Conservation (phyloP, 2,888 invertebrate species). For the Acronicta aceris region DNA sequence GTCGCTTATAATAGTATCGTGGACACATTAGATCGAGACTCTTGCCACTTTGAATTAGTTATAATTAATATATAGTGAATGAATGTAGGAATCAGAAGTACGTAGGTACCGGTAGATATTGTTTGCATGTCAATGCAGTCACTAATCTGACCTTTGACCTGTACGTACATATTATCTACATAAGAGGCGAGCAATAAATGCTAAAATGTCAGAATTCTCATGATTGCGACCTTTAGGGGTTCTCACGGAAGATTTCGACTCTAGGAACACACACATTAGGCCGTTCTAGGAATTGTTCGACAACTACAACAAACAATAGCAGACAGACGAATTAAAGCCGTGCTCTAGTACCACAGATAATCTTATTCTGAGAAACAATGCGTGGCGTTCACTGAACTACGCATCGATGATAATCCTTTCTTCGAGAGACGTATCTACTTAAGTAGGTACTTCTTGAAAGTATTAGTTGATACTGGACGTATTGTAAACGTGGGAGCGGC, state of each 20-base stretch:
- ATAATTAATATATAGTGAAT: background rate
- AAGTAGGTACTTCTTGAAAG: constrained; percentile 16
- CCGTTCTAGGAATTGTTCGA: constrained; percentile 4
- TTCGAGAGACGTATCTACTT: background rate
- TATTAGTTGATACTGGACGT: background rate
- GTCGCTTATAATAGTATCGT: background rate
- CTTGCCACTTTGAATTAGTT: background rate
- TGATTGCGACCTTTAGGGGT: background rate
- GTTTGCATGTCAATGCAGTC: no score
- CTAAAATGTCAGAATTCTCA: no score
- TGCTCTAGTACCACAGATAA: constrained; percentile 17
- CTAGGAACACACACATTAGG: background rate
- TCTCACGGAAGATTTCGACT: constrained; percentile 4
- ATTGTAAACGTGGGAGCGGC: constrained; percentile 6
- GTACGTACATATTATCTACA: no score
- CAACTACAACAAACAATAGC: background rate
- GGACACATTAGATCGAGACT: no score
- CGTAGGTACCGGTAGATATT: no score
- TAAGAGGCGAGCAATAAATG: no score
- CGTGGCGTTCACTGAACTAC: constrained; percentile 9
- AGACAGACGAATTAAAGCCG: background rate
- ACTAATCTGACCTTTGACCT: no score
- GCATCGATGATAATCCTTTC: constrained; percentile 11
- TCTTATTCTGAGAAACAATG: constrained; percentile 29
- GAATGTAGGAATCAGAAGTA: background rate